Evolutionary conservation across 2,797 vertebrate species (phyloP), one percentile per base, ranked within the genome.

Genomic region (Astyanax mexicanus): DNA sequence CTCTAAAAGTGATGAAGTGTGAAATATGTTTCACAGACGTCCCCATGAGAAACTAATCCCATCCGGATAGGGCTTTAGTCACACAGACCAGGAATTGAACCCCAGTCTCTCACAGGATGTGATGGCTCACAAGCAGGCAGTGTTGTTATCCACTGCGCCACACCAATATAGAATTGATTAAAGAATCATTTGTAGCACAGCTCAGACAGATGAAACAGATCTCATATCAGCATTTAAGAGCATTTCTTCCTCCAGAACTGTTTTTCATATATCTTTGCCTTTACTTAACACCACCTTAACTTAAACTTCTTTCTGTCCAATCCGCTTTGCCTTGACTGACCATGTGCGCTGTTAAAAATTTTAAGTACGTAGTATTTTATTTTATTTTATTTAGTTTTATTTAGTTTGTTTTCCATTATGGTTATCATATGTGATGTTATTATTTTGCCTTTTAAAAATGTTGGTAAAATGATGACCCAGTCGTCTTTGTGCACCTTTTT

Each of bases 201-300:
- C 37, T 0, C 12, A 23, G 32, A n/a, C 35, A 62, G 71, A 45
- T 51, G 49, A 25, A 64, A 12, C 9, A 13, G 13, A 23, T 10
- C 49, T 81, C 13, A 61, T 44, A 74, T 60, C 64, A 73, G 23
- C 80, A 61, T 45, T 44, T 51, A 29, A 37, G 72, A 19, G 29
- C 15, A 1, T 17, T 67, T 54, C 64, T 66, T 73, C 54, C 29
- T 67, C 67, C 66, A 45, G 80, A 82, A 81, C 79, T 84, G 81
- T 83, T 86, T 87, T 86, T 45, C 25, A 58, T 80, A 13, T 61
- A 0, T 77, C 80, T 79, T 80, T 77, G 68, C 67, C 68, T 85
- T 87, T 83, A 77, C 15, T 69, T 73, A 79, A 2, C 23, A 21
- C 42, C 6, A 67, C 44, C n/a, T n/a, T n/a, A n/a, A n/a, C n/a